A percentile compares a stretch with the other conserved stretches of the same genome.
Evolutionary conservation across 2,113 vertebrate species (phyloP).

Genomic region (Pseudolaguvia tuberculata): DNA sequence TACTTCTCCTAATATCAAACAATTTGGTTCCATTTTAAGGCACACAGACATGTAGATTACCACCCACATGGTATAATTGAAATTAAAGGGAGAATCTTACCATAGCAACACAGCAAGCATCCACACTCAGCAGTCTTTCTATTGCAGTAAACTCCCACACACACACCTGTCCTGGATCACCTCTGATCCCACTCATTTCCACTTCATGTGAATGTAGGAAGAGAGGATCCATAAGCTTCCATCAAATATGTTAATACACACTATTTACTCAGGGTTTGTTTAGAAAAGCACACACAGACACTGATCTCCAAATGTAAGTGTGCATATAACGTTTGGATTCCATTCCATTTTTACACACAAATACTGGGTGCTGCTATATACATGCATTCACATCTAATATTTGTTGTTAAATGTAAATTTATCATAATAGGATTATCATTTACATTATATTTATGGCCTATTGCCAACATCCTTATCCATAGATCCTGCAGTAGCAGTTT

Average conservation of each 20-base stretch:
- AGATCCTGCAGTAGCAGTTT: no score
- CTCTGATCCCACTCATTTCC: conserved; percentile 23
- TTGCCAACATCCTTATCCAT: no score
- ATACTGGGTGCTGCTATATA: no score
- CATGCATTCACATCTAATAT: no score
- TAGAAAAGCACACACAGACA: neutral
- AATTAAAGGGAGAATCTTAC: conserved; percentile 24
- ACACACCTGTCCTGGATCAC: conserved; percentile 15
- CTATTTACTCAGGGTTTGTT: conserved; percentile 3
- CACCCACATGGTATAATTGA: conserved; percentile 16
- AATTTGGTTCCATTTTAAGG: neutral
- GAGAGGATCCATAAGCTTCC: neutral
- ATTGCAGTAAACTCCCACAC: conserved; percentile 29
- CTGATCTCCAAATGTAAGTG: neutral
- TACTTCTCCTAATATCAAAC: neutral
- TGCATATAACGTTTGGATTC: neutral
- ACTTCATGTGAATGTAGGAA: conserved; percentile 25
- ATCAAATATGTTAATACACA: conserved; percentile 12
- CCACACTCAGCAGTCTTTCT: conserved; percentile 17
- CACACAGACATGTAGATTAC: conserved; percentile 10
- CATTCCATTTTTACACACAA: no score
- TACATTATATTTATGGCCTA: no score
- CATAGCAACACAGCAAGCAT: conserved; percentile 39
- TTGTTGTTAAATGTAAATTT: no score
- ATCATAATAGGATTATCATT: no score